phyloP scores from a whole-genome alignment of 2,888 invertebrate genomes.

The Gastracanthus pulcherrimus region DNA sequence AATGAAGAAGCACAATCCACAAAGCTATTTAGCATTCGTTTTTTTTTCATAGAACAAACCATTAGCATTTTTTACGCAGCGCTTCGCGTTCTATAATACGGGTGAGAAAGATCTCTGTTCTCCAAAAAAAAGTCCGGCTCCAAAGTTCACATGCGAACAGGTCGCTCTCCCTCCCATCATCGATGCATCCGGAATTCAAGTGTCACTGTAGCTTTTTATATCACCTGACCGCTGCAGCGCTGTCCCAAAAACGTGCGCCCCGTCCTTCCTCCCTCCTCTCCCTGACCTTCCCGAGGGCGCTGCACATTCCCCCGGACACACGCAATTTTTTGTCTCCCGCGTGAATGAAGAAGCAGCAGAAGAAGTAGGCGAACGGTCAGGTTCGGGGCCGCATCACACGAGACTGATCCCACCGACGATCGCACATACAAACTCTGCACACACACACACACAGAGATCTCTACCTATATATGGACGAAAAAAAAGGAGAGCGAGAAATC shows the following conservation, averaged over 20 bases:
- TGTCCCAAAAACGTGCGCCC: not conserved
- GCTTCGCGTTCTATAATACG: not conserved
- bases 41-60: not conserved
- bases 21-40: not conserved
- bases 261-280: not conserved
- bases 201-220: slow-evolving; percentile 36
- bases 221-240: slow-evolving; percentile 33
- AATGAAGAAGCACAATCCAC: not conserved
- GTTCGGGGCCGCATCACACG: not conserved
- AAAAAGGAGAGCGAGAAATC: slow-evolving; percentile 32
- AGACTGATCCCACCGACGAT: not conserved
- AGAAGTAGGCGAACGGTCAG: slow-evolving; percentile 10
- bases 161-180: slow-evolving; percentile 2
- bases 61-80: not conserved
- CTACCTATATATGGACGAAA: too few relatives aligned
- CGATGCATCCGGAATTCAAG: slow-evolving; percentile 27
- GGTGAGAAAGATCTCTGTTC: not conserved
- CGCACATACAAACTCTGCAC: not conserved
- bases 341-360: not conserved
- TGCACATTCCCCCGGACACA: slow-evolving; percentile 6
- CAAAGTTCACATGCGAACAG: slow-evolving; percentile 39
- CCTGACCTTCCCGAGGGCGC: slow-evolving; percentile 27
- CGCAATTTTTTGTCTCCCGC: slow-evolving; percentile 25
- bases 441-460: not conserved
- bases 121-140: not conserved